Percentiles rank a stretch among this genome's conserved stretches.
Conservation (phyloP, 2,888 invertebrate species). For the Apotomis betuletana region DNA sequence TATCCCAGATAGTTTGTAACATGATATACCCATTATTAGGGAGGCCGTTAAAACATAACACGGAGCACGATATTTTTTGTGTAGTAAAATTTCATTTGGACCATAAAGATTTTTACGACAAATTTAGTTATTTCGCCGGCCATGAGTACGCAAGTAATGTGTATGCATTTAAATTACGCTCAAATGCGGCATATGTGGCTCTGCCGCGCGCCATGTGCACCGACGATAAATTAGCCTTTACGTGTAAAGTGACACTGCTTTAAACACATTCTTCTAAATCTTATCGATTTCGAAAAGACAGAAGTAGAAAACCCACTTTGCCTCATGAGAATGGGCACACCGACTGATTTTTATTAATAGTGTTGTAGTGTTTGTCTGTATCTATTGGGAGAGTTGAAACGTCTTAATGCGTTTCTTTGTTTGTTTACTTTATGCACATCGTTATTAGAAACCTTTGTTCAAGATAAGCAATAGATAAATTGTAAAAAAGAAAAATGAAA, state of each 20-base stretch:
- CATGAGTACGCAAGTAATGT: conserved; percentile 65
- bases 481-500: too few species aligned
- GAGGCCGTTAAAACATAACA: not conserved
- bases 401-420: too few species aligned
- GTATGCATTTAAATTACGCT: conserved; percentile 76
- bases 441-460: too few species aligned
- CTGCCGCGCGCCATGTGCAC: conserved; percentile 46
- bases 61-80: not conserved
- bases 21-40: conserved; percentile 9
- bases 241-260: conserved; percentile 45
- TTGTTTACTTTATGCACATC: too few species aligned
- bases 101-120: conserved; percentile 70
- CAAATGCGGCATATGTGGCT: conserved; percentile 64
- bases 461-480: too few species aligned
- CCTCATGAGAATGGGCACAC: too few species aligned
- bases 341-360: too few species aligned
- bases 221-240: conserved; percentile 50
- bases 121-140: conserved; percentile 65
- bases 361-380: too few species aligned
- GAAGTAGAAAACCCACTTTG: too few species aligned
- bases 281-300: too few species aligned
- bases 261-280: conserved; percentile 7
- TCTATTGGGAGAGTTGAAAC: too few species aligned
- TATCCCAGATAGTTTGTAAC: not conserved
- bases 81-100: conserved; percentile 47